Base-by-base conservation (phyloP, 2,113 vertebrate genomes). In the Tympanuchus pallidicinctus region DNA sequence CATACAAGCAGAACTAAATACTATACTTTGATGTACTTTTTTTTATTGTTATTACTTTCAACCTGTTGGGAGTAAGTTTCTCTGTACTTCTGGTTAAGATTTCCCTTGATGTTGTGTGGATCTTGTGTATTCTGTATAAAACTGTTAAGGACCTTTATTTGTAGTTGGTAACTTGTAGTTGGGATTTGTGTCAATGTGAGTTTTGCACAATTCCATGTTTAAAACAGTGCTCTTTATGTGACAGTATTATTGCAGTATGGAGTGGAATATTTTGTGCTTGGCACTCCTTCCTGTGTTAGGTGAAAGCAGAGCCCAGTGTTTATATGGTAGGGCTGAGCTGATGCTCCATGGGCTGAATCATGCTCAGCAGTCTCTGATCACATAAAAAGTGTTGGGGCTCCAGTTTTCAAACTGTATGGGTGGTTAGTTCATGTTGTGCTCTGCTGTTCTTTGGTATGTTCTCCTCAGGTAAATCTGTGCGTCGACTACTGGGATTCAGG, bases 1-100 rank as follows among this genome's bases (percentile, higher is more conserved):
- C 88, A 92, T 93, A 96, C 90, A 89, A 94, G 94, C 97, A 96
- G 95, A 97, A 97, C 96, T 97, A 97, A 96, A 95, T 94, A 77
- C 82, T 92, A 38, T 47, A 88, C 97, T 97, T 97, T 97, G 96
- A 97, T 95, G 95, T 97, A 66, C 61, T 93, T 47, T 72, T 45
- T 56, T 85, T 79, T 82, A 80, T 52, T 82, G 40, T 92, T 92
- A 59, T 22, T 91, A 69, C 69, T 90, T 93, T 78, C 77, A 89
- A 83, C 94, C 77, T 96, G 82, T 89, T 36, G 84, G 86, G 70
- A 74, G 38, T 77, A 83, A 60, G 66, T 76, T 93, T 94, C 95
- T 91, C 80, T 80, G 75, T 34, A 42, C 47, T 7, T 42, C 72
- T 67, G 64, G 3, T 72, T 40, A 83, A 77, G 84, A 72, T 61